Evolutionary conservation across 2,888 invertebrate species (phyloP).

Genomic region (Baccha elongata): DNA sequence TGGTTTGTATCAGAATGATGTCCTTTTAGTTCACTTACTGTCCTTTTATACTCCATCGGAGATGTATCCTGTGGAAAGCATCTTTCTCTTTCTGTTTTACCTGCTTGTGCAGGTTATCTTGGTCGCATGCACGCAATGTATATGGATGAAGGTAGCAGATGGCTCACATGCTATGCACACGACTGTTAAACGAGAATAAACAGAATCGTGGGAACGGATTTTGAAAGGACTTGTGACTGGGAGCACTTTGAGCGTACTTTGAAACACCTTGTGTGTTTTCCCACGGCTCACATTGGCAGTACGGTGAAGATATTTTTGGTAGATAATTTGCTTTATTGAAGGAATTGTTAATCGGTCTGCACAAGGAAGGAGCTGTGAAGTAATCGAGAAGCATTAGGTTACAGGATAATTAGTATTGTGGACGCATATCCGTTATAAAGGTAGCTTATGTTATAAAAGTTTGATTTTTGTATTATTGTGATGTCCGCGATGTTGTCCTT

Average conservation of each 20-base stretch:
- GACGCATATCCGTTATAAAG: too few species aligned
- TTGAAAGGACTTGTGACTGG: constrained; percentile 58
- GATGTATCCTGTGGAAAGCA: constrained; percentile 36
- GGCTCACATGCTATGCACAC: constrained; percentile 35
- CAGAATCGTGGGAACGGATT: constrained; percentile 58
- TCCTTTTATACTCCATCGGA: constrained; percentile 76
- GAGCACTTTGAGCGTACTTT: constrained; percentile 63
- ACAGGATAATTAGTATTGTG: too few species aligned
- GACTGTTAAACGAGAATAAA: constrained; percentile 28
- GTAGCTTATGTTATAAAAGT: too few species aligned
- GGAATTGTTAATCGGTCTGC: too few species aligned
- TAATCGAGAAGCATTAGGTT: too few species aligned
- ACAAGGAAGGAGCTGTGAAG: too few species aligned
- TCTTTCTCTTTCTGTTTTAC: constrained; percentile 45
- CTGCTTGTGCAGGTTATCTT: constrained; percentile 53
- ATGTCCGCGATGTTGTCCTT: too few species aligned
- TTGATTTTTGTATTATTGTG: too few species aligned
- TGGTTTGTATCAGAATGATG: constrained; percentile 77
- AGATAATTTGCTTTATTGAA: not conserved
- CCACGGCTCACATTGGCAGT: constrained; percentile 33
- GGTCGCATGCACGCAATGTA: constrained; percentile 27
- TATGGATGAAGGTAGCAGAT: constrained; percentile 45
- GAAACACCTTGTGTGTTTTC: constrained; percentile 62
- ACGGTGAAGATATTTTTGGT: not conserved
- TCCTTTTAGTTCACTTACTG: constrained; percentile 45